Evolutionary conservation across 2,113 vertebrate species (phyloP).

Genomic region (Callocephalon fimbriatum): DNA sequence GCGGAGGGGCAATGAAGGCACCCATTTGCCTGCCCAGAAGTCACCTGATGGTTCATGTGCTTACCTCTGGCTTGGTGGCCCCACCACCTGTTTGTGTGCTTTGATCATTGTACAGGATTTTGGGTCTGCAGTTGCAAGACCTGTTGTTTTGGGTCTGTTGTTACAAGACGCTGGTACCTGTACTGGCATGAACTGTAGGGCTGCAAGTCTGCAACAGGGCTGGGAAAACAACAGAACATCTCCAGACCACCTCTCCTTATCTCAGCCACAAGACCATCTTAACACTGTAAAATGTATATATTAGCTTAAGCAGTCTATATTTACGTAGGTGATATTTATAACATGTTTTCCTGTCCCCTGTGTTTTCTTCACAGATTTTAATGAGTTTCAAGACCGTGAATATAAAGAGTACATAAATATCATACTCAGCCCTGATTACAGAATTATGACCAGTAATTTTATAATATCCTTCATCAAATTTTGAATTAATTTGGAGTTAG

Average conservation of each 20-base stretch:
- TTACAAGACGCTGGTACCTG: accelerated
- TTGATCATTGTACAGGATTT: background rate
- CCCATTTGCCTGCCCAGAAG: background rate
- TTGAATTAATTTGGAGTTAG: background rate
- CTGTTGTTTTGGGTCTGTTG: background rate
- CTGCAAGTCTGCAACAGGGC: background rate
- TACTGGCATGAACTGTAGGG: background rate
- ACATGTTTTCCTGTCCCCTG: background rate
- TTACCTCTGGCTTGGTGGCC: background rate
- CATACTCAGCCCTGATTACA: background rate
- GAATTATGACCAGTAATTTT: background rate
- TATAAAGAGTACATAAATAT: background rate
- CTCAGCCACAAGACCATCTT: background rate
- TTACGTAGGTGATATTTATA: background rate
- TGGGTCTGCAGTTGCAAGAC: too few species aligned
- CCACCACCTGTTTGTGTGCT: accelerated
- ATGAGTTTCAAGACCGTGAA: background rate
- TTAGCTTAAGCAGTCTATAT: background rate
- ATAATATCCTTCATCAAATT: background rate
- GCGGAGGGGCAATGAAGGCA: accelerated
- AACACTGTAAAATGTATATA: background rate
- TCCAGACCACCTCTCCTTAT: background rate
- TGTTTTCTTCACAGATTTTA: background rate
- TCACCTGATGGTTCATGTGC: background rate
- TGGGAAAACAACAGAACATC: background rate